Evolutionary conservation across 2,113 vertebrate species (phyloP).

Genomic region (Cygnus atratus): DNA sequence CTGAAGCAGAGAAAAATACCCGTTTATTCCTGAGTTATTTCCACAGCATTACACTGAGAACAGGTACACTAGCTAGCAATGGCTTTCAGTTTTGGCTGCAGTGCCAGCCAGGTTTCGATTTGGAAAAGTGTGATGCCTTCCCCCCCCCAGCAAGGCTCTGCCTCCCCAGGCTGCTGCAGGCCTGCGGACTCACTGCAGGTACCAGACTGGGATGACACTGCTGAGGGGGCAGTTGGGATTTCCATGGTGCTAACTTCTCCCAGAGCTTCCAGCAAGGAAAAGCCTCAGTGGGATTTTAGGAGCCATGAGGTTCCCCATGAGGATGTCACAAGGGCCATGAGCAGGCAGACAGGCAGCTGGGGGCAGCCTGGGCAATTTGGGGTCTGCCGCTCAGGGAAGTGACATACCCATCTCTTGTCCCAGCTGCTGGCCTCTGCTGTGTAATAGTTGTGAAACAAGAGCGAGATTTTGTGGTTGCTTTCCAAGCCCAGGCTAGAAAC

Average conservation of each 20-base stretch:
- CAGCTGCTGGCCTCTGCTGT: not conserved
- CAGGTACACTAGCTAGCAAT: not conserved
- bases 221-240: not conserved
- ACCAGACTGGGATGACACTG: not conserved
- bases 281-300: not conserved
- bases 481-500: not conserved
- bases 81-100: not conserved
- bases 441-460: not conserved
- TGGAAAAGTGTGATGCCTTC: not conserved
- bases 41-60: not conserved
- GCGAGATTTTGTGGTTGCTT: not conserved
- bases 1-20: not conserved
- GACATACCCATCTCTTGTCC: rapidly evolving
- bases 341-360: too few species aligned
- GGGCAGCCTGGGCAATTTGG: not conserved
- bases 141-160: not conserved
- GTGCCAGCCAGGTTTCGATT: not conserved
- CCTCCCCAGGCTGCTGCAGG: not conserved
- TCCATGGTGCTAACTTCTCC: not conserved
- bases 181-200: not conserved
- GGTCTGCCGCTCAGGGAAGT: not conserved
- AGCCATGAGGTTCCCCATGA: not conserved
- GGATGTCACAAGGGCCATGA: not conserved
- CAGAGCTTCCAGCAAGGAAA: not conserved
- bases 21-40: not conserved